Conservation (phyloP, 2,888 invertebrate genomes). For the Acrobeloides nanus region DNA sequence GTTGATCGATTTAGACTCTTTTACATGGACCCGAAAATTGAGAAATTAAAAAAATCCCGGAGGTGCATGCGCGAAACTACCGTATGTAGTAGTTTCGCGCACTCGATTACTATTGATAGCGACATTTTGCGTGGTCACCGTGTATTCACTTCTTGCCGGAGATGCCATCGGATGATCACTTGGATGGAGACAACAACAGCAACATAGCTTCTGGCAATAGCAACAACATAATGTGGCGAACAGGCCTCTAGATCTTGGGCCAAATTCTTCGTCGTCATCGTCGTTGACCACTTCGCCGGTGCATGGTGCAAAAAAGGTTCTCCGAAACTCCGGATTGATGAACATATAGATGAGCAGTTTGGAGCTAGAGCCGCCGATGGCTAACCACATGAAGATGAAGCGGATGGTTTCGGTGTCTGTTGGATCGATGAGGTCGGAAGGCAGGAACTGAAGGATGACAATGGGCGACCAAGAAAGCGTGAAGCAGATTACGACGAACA, state of each 20-base stretch:
- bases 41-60: too few species aligned
- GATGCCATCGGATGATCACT: background rate
- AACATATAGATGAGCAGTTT: slow-evolving; percentile 82
- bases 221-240: slow-evolving; percentile 1
- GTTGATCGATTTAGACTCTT: too few species aligned
- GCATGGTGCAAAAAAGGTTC: slow-evolving; percentile 17
- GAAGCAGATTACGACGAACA: slow-evolving; percentile 80
- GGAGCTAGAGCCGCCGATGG: slow-evolving; percentile 87
- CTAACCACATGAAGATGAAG: slow-evolving; percentile 73
- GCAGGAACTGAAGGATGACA: slow-evolving; percentile 58
- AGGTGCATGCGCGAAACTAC: slow-evolving; percentile 2
- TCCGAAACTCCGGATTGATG: slow-evolving; percentile 76
- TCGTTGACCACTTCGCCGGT: slow-evolving; percentile 8
- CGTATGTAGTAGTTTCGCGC: too few species aligned
- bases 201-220: slow-evolving; percentile 3
- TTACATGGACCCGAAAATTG: too few species aligned
- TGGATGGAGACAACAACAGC: background rate
- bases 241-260: background rate
- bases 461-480: slow-evolving; percentile 90
- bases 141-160: background rate
- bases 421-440: slow-evolving; percentile 18
- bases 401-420: slow-evolving; percentile 24
- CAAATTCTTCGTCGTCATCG: slow-evolving; percentile 1
- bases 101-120: background rate
- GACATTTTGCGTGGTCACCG: background rate